Evolutionary conservation across 2,113 vertebrate genomes (phyloP), one percentile per base, ranked within the genome.

Genomic region (rat (Rattus norvegicus)): DNA sequence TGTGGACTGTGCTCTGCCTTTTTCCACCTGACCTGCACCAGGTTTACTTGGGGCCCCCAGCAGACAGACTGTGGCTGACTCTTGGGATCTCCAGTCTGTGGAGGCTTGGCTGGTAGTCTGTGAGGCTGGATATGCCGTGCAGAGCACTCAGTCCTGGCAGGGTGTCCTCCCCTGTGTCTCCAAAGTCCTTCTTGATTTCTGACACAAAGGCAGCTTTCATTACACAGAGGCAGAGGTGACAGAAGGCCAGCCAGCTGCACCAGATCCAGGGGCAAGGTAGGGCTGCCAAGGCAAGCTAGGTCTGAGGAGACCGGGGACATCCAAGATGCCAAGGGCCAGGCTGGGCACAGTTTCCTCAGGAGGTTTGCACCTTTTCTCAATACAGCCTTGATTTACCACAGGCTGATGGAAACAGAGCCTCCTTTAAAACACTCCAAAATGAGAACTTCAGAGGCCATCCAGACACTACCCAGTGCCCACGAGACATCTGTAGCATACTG

Each of bases 131-230:
- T 87, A 17, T 90, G 6, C 20, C 47, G 26, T 52, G 67, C 36
- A 63, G 87, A 83, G 70, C 93, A 67, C 72, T 56, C 0, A 0
- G 73, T 97, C 67, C 90, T 95, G 93, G 94, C 91, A 89, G 65
- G 77, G 30, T 0, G 12, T 47, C 52, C 33, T 88, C 63, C 86
- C 47, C 33, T 3, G 61, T 39, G 89, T 97, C 97, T 97, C 47
- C 79, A 56, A 91, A 95, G 93, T 36, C 43, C 2, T 76, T 90
- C 52, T 9, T 85, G 79, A 95, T 79, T 13, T 92, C 94, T 92
- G 69, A 75, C 90, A 95, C 97, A 97, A 98, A 98, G 96, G 96
- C 75, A 77, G 85, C 97, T 83, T 98, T 96, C 94, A 92, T 97
- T 92, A 94, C 96, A 95, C 94, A 92, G 95, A 98, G 95, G n/a